Percentiles rank a stretch among this genome's conserved stretches.
phyloP scores from a whole-genome alignment of 53 echinoderm and acorn worm genomes.

The Astropecten irregularis region DNA sequence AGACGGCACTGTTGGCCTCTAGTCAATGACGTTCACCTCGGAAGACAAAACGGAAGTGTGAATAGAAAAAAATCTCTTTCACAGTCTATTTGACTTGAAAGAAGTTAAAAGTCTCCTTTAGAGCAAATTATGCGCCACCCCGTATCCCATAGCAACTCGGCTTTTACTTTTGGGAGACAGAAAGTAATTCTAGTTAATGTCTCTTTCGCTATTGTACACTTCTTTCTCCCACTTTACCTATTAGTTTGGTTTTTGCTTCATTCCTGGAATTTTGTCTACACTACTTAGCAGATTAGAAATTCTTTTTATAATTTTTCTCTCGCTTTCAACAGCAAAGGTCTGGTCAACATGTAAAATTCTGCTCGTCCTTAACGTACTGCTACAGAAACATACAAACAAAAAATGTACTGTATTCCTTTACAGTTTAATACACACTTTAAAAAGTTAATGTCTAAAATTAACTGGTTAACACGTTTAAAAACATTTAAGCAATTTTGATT shows the following conservation, averaged over 20 bases:
- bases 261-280: background rate
- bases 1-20: conserved; percentile 19
- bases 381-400: conserved; percentile 3
- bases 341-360: conserved; percentile 26
- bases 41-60: background rate
- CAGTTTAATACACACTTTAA: no score
- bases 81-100: background rate
- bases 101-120: conserved; percentile 23
- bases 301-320: no score
- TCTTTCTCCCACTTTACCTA: conserved; percentile 1
- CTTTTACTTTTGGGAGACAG: background rate
- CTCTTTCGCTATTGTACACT: background rate
- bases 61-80: background rate
- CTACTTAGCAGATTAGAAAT: background rate
- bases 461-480: conserved; percentile 35
- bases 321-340: conserved; percentile 20
- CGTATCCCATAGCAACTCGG: conserved; percentile 9
- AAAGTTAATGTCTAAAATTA: no score
- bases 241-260: conserved; percentile 1
- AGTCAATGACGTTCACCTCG: no score
- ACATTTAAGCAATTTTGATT: background rate
- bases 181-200: conserved; percentile 22
- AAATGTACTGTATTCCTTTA: background rate
- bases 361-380: background rate
- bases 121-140: background rate